These are phyloP conservation scores for Pollenia griseotomentosa DNA, from an alignment of 2,888 invertebrate genomes.

Conservation along the genomic window DNA sequence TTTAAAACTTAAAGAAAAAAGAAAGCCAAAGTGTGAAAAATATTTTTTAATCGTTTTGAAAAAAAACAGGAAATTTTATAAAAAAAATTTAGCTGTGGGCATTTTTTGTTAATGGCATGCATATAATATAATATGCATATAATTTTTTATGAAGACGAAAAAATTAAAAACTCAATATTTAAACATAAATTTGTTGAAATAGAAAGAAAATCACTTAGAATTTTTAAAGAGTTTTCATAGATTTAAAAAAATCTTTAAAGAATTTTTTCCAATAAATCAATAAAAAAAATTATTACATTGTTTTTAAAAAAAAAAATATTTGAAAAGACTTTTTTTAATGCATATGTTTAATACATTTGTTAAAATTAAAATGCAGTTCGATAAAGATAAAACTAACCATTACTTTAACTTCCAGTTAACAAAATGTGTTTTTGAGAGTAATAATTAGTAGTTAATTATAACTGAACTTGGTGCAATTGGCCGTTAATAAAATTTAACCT, in stretches of 20 bases:
- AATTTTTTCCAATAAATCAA: background rate
- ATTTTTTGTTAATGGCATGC: slow-evolving; percentile 26
- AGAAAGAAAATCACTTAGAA: slow-evolving; percentile 17
- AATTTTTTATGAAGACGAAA: slow-evolving; percentile 24
- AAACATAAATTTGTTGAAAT: slow-evolving; percentile 23
- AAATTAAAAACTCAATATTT: background rate
- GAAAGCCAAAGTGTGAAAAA: slow-evolving; percentile 55
- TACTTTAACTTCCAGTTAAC: no score
- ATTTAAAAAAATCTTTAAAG: slow-evolving; percentile 2
- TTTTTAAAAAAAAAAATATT: background rate
- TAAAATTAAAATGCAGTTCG: no score
- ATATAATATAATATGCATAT: no score
- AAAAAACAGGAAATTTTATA: background rate
- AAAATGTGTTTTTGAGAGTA: no score
- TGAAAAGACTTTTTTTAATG: background rate
- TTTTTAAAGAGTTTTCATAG: slow-evolving; percentile 7
- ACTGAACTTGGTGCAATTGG: no score
- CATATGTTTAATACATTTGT: no score
- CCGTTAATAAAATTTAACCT: no score
- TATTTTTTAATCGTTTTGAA: slow-evolving; percentile 45
- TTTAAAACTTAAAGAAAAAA: slow-evolving; percentile 15
- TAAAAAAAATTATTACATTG: background rate
- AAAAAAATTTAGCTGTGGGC: slow-evolving; percentile 42
- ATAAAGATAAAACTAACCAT: no score
- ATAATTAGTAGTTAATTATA: no score